Percentiles rank a stretch among this genome's conserved stretches.
phyloP scores from a whole-genome alignment of 2,888 invertebrate genomes.

The Xestia c-nigrum region DNA sequence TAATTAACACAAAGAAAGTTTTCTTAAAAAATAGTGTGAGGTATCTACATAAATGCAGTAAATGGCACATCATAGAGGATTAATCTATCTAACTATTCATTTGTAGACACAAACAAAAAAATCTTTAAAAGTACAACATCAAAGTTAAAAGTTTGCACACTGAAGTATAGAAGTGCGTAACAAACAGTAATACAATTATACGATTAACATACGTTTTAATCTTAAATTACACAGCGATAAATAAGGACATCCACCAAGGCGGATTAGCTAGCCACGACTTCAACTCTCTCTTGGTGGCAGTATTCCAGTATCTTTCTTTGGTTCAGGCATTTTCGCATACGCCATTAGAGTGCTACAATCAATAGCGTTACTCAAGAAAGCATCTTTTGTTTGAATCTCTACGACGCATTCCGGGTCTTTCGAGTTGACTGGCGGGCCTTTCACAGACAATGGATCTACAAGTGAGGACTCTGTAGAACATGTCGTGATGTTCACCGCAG shows the following conservation, averaged over 20 bases:
- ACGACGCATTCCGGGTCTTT: conserved; percentile 80
- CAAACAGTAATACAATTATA: not conserved
- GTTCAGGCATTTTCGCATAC: conserved; percentile 82
- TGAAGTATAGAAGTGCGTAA: conserved; percentile 11
- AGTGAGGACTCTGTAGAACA: conserved; percentile 72
- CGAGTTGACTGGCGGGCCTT: conserved; percentile 76
- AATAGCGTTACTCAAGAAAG: conserved; percentile 74
- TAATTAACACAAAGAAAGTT: conserved; percentile 46
- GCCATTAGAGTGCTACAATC: conserved; percentile 79
- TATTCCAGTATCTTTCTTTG: conserved; percentile 71
- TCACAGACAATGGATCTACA: conserved; percentile 79
- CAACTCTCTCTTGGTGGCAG: conserved; percentile 78
- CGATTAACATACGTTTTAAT: conserved; percentile 5
- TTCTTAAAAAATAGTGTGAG: conserved; percentile 14
- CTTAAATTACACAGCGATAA: conserved; percentile 78
- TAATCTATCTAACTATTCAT: not conserved
- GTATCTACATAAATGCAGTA: conserved; percentile 43
- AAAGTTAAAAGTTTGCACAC: not conserved
- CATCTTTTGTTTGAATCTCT: conserved; percentile 78
- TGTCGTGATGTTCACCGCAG: conserved; percentile 70
- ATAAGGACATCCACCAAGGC: conserved; percentile 86
- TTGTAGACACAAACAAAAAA: conserved; percentile 11
- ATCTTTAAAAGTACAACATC: not conserved
- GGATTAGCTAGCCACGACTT: conserved; percentile 83
- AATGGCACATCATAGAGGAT: conserved; percentile 48